Evolutionary conservation across 2,113 vertebrate genomes (phyloP).

Genomic region (Salvelinus fontinalis): DNA sequence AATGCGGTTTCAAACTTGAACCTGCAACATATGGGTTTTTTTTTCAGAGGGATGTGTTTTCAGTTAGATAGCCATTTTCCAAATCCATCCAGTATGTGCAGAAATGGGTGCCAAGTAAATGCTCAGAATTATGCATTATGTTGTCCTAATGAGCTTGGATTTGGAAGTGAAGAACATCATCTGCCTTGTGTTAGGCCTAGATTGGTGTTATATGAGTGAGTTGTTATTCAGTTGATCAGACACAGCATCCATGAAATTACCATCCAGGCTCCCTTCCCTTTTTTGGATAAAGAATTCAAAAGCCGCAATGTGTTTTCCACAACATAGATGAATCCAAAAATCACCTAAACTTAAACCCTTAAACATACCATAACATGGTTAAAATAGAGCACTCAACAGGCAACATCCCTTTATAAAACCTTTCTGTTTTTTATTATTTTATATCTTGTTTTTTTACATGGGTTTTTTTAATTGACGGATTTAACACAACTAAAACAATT

Average conservation of each 20-base stretch:
- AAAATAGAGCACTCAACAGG: background rate
- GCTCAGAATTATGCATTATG: too few relatives aligned
- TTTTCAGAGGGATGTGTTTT: too few relatives aligned
- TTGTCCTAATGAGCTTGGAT: too few relatives aligned
- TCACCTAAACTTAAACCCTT: slow-evolving; percentile 56
- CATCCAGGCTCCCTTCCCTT: slow-evolving; percentile 48
- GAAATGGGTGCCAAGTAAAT: too few relatives aligned
- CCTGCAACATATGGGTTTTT: too few relatives aligned
- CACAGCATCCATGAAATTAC: slow-evolving; percentile 35
- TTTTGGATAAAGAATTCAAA: slow-evolving; percentile 58
- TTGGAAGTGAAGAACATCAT: background rate
- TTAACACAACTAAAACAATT: background rate
- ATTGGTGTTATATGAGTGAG: slow-evolving; percentile 40
- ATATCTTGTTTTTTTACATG: too few relatives aligned
- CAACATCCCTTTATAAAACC: slow-evolving; percentile 19
- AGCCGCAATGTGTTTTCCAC: slow-evolving; percentile 59
- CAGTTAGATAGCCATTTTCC: too few relatives aligned
- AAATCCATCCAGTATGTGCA: too few relatives aligned
- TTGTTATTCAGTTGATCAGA: slow-evolving; percentile 60
- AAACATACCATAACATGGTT: slow-evolving; percentile 39
- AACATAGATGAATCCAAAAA: slow-evolving; percentile 63
- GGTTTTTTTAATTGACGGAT: background rate
- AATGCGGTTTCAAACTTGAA: too few relatives aligned
- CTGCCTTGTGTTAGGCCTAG: slow-evolving; percentile 12
- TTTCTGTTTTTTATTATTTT: slow-evolving; percentile 16